These are phyloP conservation scores for Smittia aterrima DNA, from an alignment of 2,888 invertebrate species.

Conservation along the genomic window DNA sequence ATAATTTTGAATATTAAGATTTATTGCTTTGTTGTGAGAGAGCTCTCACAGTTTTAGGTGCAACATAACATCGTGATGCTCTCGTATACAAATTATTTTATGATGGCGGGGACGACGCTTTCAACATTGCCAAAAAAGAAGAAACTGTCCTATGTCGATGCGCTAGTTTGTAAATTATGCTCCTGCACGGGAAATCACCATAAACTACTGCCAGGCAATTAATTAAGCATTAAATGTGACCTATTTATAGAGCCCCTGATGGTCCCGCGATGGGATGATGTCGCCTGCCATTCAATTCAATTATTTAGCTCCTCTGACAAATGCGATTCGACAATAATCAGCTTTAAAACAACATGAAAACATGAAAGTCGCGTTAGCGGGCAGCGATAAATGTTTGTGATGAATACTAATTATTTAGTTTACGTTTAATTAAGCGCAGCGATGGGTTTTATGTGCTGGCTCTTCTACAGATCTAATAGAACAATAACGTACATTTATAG, in stretches of 20 bases:
- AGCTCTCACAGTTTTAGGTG: background rate
- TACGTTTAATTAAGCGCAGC: background rate
- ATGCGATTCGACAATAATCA: background rate
- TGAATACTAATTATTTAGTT: background rate
- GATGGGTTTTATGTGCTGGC: background rate
- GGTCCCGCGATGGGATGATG: background rate
- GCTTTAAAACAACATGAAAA: too few relatives aligned
- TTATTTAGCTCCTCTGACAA: background rate
- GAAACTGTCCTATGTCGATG: background rate
- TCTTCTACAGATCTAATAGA: background rate
- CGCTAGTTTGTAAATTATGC: background rate
- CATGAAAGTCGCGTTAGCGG: too few relatives aligned
- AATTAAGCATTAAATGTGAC: constrained; percentile 13
- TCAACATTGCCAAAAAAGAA: background rate
- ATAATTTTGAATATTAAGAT: constrained; percentile 37
- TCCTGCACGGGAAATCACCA: background rate
- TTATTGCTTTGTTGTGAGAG: constrained; percentile 28
- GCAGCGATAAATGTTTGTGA: background rate
- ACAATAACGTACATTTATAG: background rate
- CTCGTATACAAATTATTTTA: constrained; percentile 6
- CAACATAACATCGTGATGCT: background rate
- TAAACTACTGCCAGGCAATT: background rate
- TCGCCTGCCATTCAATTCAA: background rate
- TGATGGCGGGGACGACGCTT: background rate
- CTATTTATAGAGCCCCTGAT: background rate